Percentiles rank a stretch among this genome's conserved stretches.
Conservation (phyloP, 2,888 invertebrate species). For the Lochmaea crataegi region DNA sequence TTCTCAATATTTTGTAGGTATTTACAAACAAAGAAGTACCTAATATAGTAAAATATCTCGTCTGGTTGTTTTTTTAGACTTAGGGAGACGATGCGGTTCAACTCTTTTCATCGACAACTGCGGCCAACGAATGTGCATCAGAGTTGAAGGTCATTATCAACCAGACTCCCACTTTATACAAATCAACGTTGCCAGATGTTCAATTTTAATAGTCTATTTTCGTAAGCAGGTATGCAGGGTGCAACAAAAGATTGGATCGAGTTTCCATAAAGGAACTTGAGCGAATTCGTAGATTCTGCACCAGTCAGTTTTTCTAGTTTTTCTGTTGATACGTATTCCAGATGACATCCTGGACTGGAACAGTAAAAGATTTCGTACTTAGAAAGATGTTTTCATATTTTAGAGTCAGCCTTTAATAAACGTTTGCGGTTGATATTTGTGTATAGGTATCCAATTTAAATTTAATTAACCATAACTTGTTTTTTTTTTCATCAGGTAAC, state of each 20-base stretch:
- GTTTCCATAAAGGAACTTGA: too few relatives aligned
- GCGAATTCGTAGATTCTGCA: neutral
- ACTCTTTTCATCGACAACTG: slow-evolving; percentile 31
- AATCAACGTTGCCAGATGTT: slow-evolving; percentile 39
- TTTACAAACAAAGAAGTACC: slow-evolving; percentile 50
- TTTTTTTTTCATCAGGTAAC: too few relatives aligned
- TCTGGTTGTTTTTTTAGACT: slow-evolving; percentile 28
- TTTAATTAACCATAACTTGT: too few relatives aligned
- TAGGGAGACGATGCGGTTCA: slow-evolving; percentile 43
- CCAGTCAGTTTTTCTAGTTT: too few relatives aligned
- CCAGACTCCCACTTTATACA: slow-evolving; percentile 53
- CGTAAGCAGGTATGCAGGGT: neutral
- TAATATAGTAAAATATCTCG: slow-evolving; percentile 32
- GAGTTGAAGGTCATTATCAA: slow-evolving; percentile 61
- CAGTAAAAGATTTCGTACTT: too few relatives aligned
- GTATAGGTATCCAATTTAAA: too few relatives aligned
- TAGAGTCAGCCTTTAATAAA: too few relatives aligned
- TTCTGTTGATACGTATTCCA: too few relatives aligned
- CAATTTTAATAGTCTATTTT: slow-evolving; percentile 13
- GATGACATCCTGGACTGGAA: too few relatives aligned
- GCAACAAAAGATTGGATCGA: neutral
- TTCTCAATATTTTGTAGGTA: slow-evolving; percentile 16
- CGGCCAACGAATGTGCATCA: slow-evolving; percentile 56
- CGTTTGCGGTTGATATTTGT: too few relatives aligned
- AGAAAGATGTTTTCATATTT: too few relatives aligned